Conservation (phyloP, 2,797 vertebrate species). For the Crocidura indochinensis region DNA sequence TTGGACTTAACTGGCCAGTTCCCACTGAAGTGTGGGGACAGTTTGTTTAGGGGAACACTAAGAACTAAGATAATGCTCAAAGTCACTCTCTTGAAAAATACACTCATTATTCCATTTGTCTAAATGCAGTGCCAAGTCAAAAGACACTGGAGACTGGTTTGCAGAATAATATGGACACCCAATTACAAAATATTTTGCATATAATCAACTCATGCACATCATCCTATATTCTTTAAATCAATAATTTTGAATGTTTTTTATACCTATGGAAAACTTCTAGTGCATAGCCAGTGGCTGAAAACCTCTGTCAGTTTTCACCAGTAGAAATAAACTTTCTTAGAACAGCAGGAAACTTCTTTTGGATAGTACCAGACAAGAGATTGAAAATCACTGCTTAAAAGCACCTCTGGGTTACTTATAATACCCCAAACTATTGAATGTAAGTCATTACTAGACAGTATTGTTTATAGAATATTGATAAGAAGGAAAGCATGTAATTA, state of each 20-base stretch:
- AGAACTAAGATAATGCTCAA: not conserved
- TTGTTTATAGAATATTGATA: not conserved
- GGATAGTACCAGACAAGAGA: too few relatives aligned
- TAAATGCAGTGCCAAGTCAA: not conserved
- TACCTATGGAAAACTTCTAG: too few relatives aligned
- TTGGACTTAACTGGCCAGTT: not conserved
- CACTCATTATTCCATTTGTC: not conserved
- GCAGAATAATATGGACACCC: not conserved
- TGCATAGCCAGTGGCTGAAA: too few relatives aligned
- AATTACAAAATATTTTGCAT: not conserved
- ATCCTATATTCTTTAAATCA: not conserved
- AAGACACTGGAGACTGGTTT: not conserved
- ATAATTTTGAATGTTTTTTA: too few relatives aligned
- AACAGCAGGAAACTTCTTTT: too few relatives aligned
- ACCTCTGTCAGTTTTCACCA: too few relatives aligned
- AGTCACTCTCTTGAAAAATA: not conserved
- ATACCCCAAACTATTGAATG: not conserved
- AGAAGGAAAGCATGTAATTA: not conserved
- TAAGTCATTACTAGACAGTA: not conserved
- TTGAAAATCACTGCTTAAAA: not conserved
- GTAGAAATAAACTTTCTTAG: too few relatives aligned
- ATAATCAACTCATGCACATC: not conserved
- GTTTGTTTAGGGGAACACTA: not conserved
- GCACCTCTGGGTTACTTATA: not conserved
- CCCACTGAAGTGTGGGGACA: not conserved